Percentiles rank a stretch among this genome's conserved stretches.
phyloP scores from a whole-genome alignment of 2,888 invertebrate genomes.

The Drepanosiphum platanoidis region DNA sequence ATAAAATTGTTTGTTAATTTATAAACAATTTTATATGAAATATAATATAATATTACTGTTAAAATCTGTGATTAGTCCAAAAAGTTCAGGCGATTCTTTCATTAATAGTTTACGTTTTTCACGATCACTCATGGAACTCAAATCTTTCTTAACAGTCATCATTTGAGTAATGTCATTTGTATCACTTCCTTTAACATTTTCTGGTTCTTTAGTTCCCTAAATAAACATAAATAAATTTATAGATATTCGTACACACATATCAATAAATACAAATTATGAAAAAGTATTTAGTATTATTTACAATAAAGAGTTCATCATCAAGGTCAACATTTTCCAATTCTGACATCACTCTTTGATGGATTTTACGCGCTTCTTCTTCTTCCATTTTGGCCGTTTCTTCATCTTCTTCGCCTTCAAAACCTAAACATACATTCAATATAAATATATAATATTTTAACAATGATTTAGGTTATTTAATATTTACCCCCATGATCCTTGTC shows the following conservation, averaged over 20 bases:
- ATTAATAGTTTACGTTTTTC: conserved; percentile 81
- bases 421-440: conserved; percentile 60
- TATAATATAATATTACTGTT: conserved; percentile 68
- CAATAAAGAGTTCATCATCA: conserved; percentile 59
- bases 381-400: conserved; percentile 81
- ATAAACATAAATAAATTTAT: conserved; percentile 24
- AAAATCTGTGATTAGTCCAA: conserved; percentile 81
- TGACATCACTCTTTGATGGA: conserved; percentile 80
- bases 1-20: background rate
- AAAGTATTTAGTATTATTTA: conserved; percentile 23
- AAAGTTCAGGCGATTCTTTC: conserved; percentile 89
- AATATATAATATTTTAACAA: background rate
- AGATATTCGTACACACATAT: too few relatives aligned
- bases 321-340: conserved; percentile 72
- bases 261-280: background rate
- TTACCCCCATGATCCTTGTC: conserved; percentile 85
- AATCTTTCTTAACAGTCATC: conserved; percentile 78
- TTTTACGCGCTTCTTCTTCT: conserved; percentile 83
- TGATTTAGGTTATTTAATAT: conserved; percentile 10
- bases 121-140: conserved; percentile 78
- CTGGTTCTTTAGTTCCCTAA: conserved; percentile 66
- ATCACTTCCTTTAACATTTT: conserved; percentile 67
- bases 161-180: conserved; percentile 66
- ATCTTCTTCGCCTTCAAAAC: conserved; percentile 71
- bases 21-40: too few relatives aligned